Conservation (phyloP, 2,797 vertebrate genomes). For the Novumbra hubbsi region DNA sequence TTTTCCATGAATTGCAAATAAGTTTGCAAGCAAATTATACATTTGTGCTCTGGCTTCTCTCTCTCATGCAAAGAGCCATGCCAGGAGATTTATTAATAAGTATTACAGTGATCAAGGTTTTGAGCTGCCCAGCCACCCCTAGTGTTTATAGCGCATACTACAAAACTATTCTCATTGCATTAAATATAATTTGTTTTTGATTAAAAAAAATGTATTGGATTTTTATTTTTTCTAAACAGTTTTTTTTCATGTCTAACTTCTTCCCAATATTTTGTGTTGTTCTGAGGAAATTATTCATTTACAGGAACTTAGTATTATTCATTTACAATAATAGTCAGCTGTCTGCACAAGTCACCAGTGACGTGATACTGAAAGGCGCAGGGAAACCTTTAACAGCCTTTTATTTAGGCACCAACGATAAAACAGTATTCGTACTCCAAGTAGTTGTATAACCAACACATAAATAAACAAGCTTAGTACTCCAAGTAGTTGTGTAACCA, state of each 20-base stretch:
- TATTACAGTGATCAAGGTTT: slow-evolving; percentile 18
- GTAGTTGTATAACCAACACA: no score
- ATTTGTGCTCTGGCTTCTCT: slow-evolving; percentile 13
- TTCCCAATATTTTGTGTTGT: slow-evolving; percentile 26
- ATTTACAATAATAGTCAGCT: no score
- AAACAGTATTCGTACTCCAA: no score
- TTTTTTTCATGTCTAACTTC: slow-evolving; percentile 8
- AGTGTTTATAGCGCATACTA: slow-evolving; percentile 51
- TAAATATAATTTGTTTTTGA: slow-evolving; percentile 77
- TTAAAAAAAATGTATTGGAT: slow-evolving; percentile 84
- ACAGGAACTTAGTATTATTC: slow-evolving; percentile 24
- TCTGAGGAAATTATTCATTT: slow-evolving; percentile 29
- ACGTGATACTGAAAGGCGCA: slow-evolving; percentile 19
- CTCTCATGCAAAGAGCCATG: slow-evolving; percentile 9
- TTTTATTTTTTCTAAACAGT: slow-evolving; percentile 54
- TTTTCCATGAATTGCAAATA: slow-evolving; percentile 37
- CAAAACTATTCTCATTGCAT: slow-evolving; percentile 71
- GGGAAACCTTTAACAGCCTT: slow-evolving; percentile 25
- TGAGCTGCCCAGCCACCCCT: slow-evolving; percentile 39
- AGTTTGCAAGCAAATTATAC: slow-evolving; percentile 24
- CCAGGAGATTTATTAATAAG: slow-evolving; percentile 28
- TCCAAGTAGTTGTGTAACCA: no score
- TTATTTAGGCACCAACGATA: no score
- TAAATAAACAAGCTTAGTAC: no score
- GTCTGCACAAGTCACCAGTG: no score